These are phyloP conservation scores for Tenthredo mesomela DNA, from an alignment of 2,888 invertebrate genomes.

Conservation along the genomic window DNA sequence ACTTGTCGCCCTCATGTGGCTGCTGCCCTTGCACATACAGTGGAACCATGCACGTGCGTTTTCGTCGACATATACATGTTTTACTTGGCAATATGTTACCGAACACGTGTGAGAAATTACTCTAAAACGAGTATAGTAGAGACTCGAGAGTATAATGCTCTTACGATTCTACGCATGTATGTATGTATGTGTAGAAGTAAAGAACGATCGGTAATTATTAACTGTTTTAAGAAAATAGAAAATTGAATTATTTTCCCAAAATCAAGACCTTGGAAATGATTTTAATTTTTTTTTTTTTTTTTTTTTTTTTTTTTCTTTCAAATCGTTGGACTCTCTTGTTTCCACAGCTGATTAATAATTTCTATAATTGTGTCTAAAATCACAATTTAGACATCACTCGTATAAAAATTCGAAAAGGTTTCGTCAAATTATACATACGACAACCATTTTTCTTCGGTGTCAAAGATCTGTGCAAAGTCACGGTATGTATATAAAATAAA, in stretches of 20 bases:
- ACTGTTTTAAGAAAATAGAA: neutral
- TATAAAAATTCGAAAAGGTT: too few species aligned
- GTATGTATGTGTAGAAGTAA: neutral
- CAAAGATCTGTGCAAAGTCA: too few species aligned
- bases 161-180: neutral
- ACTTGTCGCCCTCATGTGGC: constrained; percentile 39
- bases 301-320: too few species aligned
- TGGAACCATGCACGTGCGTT: constrained; percentile 34
- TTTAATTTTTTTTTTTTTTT: too few species aligned
- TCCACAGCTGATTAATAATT: too few species aligned
- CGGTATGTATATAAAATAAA: too few species aligned
- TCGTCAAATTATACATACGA: too few species aligned
- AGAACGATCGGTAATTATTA: neutral
- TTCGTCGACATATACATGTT: constrained; percentile 32
- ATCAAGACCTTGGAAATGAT: too few species aligned
- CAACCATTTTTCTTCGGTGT: too few species aligned
- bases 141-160: neutral
- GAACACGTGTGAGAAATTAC: constrained; percentile 50
- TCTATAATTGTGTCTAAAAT: too few species aligned
- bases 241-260: neutral
- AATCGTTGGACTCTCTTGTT: too few species aligned
- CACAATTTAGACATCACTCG: too few species aligned
- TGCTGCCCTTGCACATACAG: constrained; percentile 21
- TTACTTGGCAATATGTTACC: constrained; percentile 45
- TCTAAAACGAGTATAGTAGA: neutral